A percentile compares a stretch with the other conserved stretches of the same genome.
These are phyloP conservation scores for Xiphophorus maculatus DNA, from an alignment of 2,113 vertebrate species.

Conservation along the genomic window DNA sequence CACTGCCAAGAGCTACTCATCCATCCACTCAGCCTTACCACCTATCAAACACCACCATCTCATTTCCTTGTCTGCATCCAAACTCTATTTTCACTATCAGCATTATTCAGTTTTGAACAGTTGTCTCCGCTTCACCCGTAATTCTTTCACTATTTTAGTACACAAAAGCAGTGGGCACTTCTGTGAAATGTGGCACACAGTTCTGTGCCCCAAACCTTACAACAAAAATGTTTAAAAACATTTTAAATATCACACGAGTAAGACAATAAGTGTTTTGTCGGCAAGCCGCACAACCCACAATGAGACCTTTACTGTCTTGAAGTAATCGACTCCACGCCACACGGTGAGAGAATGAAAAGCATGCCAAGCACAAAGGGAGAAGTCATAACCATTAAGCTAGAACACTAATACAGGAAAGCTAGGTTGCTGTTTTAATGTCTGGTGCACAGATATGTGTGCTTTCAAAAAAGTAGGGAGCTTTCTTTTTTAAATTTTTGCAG, in stretches of 20 bases:
- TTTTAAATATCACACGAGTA: slow-evolving; percentile 40
- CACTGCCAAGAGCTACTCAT: neutral
- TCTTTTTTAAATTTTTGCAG: slow-evolving; percentile 47
- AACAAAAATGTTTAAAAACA: slow-evolving; percentile 44
- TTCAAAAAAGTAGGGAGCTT: slow-evolving; percentile 37
- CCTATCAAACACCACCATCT: slow-evolving; percentile 5
- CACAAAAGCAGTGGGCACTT: neutral
- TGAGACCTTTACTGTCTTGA: slow-evolving; percentile 60
- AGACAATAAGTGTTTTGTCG: slow-evolving; percentile 36
- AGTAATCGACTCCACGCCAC: slow-evolving; percentile 69
- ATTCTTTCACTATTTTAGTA: neutral
- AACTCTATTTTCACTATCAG: neutral
- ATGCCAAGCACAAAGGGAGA: slow-evolving; percentile 55
- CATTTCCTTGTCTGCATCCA: slow-evolving; percentile 1
- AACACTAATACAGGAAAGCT: slow-evolving; percentile 68
- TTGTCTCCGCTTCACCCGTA: neutral
- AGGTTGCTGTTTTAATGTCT: slow-evolving; percentile 67
- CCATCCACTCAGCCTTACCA: slow-evolving; percentile 13
- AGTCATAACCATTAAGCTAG: slow-evolving; percentile 69
- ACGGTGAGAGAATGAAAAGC: slow-evolving; percentile 51
- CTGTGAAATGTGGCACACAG: neutral
- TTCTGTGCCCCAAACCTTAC: slow-evolving; percentile 14
- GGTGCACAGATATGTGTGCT: slow-evolving; percentile 55
- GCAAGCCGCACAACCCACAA: slow-evolving; percentile 42
- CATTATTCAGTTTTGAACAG: neutral